These are phyloP conservation scores for Trachelus troglodyta DNA, from an alignment of 2,888 invertebrate genomes.

Conservation along the genomic window DNA sequence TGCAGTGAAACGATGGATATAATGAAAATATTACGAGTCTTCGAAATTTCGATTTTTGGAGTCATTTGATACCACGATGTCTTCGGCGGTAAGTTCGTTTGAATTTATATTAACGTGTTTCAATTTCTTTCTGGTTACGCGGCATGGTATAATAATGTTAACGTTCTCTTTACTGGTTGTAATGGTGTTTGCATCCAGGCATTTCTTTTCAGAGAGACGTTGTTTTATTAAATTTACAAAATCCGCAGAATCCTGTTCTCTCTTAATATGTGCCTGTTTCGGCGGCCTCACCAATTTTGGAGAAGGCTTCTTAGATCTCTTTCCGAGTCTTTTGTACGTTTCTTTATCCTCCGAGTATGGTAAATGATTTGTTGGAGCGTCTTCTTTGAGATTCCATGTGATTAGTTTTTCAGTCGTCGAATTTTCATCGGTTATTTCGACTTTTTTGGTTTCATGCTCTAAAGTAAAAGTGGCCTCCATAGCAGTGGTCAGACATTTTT, in stretches of 20 bases:
- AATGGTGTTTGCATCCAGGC: neutral
- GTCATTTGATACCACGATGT: neutral
- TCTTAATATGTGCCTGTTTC: neutral
- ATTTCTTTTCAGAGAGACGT: constrained; percentile 32
- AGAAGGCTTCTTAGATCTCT: neutral
- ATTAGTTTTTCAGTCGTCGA: neutral
- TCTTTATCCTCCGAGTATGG: neutral
- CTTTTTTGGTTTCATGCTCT: neutral
- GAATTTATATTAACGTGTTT: neutral
- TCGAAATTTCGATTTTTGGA: neutral
- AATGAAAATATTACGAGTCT: neutral
- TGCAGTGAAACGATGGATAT: neutral
- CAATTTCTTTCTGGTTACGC: neutral
- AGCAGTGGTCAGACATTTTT: neutral
- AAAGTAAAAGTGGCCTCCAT: neutral
- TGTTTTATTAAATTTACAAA: constrained; percentile 36
- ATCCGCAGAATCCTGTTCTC: constrained; percentile 19
- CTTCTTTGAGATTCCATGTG: neutral
- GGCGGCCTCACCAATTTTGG: neutral
- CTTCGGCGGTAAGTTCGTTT: neutral
- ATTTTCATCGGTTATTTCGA: neutral
- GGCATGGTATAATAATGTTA: neutral
- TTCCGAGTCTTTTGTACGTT: neutral
- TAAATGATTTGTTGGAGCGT: neutral
- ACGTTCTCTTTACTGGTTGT: neutral